These are phyloP conservation scores for Cepaea nemoralis DNA, from an alignment of 1,140 invertebrate species.

Conservation along the genomic window DNA sequence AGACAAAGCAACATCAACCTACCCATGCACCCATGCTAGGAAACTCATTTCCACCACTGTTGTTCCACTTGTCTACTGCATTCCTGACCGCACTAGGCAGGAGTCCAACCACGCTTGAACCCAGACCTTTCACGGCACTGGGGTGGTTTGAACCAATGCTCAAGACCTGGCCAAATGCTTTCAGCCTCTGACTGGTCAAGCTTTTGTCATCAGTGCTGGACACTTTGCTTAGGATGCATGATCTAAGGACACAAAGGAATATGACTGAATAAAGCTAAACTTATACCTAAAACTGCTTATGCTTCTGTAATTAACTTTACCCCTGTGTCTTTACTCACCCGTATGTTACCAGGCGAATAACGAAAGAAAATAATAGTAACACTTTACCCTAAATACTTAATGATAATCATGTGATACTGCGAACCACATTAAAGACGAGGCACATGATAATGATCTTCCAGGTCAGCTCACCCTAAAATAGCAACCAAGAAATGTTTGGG, in stretches of 20 bases:
- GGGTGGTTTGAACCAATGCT: conserved; percentile 76
- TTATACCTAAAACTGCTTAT: too few species aligned
- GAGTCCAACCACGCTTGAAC: conserved; percentile 75
- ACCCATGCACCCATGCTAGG: conserved; percentile 72
- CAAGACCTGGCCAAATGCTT: conserved; percentile 75
- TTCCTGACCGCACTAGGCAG: conserved; percentile 76
- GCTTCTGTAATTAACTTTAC: too few species aligned
- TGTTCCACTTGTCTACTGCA: conserved; percentile 79
- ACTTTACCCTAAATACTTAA: too few species aligned
- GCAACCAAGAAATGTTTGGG: too few species aligned
- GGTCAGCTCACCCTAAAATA: too few species aligned
- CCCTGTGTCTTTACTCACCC: too few species aligned
- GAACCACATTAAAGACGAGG: too few species aligned
- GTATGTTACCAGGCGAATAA: too few species aligned
- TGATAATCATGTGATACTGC: too few species aligned
- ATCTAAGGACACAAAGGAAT: conserved; percentile 48
- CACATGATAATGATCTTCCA: too few species aligned
- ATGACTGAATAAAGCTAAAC: too few species aligned
- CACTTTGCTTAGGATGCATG: conserved; percentile 74
- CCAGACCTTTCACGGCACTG: conserved; percentile 73
- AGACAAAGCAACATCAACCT: conserved; percentile 35
- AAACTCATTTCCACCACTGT: conserved; percentile 73
- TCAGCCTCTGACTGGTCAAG: conserved; percentile 57
- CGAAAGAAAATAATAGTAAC: too few species aligned
- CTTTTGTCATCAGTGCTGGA: conserved; percentile 56